Percentiles rank a stretch among this genome's conserved stretches.
These are phyloP conservation scores for Lamprologus lemairii DNA, from an alignment of 2,113 vertebrate genomes.

Conservation along the genomic window DNA sequence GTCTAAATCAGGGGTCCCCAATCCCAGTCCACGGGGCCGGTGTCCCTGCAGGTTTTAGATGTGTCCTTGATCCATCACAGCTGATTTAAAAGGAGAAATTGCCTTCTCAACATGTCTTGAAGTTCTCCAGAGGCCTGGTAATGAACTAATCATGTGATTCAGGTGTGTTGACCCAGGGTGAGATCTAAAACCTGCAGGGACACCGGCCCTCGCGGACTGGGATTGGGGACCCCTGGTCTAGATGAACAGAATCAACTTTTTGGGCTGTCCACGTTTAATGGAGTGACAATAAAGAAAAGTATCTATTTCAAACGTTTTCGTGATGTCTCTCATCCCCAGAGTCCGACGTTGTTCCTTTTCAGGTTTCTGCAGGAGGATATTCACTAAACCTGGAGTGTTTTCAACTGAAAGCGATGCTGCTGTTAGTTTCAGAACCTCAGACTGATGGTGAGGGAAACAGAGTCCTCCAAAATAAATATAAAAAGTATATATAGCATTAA, in stretches of 20 bases:
- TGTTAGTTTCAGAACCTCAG: not conserved
- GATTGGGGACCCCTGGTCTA: not conserved
- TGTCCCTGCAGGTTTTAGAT: not conserved
- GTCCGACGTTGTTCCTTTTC: not conserved
- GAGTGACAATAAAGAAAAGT: not conserved
- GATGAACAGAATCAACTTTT: not conserved
- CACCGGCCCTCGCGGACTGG: rapidly evolving
- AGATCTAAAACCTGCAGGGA: not conserved
- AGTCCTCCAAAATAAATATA: not conserved
- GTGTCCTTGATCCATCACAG: not conserved
- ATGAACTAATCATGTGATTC: not conserved
- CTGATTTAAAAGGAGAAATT: rapidly evolving
- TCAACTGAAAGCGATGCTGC: rapidly evolving
- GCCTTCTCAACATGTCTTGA: rapidly evolving
- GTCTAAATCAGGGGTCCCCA: not conserved
- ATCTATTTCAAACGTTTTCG: rapidly evolving
- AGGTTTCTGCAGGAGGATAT: not conserved
- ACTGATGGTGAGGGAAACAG: rapidly evolving
- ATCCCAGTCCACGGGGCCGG: not conserved
- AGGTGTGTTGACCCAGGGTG: not conserved
- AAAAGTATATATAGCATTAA: not conserved
- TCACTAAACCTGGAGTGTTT: not conserved
- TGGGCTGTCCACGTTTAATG: not conserved
- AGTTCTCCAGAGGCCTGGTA: not conserved
- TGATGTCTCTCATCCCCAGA: not conserved